These are phyloP conservation scores for Scelioninae gen. 2 DNA, from an alignment of 2,888 invertebrate genomes.

Conservation along the genomic window DNA sequence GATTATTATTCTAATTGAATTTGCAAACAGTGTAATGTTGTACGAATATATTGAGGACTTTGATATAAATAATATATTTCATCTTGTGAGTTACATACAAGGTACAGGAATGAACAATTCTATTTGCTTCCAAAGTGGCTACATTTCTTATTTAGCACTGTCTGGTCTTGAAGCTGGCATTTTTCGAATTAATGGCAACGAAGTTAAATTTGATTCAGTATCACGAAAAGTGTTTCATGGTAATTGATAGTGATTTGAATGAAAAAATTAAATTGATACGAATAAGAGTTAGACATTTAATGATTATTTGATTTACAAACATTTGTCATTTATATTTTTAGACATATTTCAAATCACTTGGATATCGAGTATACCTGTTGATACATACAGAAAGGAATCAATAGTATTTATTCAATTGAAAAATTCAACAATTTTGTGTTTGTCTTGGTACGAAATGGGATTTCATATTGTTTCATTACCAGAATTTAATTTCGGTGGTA, in stretches of 20 bases:
- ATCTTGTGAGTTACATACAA: slow-evolving; percentile 59
- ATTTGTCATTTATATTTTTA: slow-evolving; percentile 40
- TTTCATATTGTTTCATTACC: slow-evolving; percentile 63
- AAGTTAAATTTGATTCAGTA: slow-evolving; percentile 61
- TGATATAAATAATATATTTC: slow-evolving; percentile 56
- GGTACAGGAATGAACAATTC: slow-evolving; percentile 63
- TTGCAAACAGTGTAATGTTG: slow-evolving; percentile 59
- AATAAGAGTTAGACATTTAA: no score
- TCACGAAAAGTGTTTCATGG: slow-evolving; percentile 62
- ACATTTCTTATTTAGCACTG: slow-evolving; percentile 65
- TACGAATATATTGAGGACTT: slow-evolving; percentile 63
- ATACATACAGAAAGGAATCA: slow-evolving; percentile 75
- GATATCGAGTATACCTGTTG: slow-evolving; percentile 69
- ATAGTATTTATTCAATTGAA: slow-evolving; percentile 74
- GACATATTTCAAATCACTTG: slow-evolving; percentile 64
- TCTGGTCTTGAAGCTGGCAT: slow-evolving; percentile 64
- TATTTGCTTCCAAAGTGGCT: slow-evolving; percentile 68
- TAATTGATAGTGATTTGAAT: no score
- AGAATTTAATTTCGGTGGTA: slow-evolving; percentile 48
- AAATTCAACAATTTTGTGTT: slow-evolving; percentile 63
- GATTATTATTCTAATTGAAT: slow-evolving; percentile 25
- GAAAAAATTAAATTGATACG: no score
- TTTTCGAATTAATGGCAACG: slow-evolving; percentile 62
- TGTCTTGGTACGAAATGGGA: slow-evolving; percentile 65
- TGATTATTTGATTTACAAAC: no score